Evolutionary conservation across 2,113 vertebrate genomes (phyloP).

Genomic region (Siniperca chuatsi): DNA sequence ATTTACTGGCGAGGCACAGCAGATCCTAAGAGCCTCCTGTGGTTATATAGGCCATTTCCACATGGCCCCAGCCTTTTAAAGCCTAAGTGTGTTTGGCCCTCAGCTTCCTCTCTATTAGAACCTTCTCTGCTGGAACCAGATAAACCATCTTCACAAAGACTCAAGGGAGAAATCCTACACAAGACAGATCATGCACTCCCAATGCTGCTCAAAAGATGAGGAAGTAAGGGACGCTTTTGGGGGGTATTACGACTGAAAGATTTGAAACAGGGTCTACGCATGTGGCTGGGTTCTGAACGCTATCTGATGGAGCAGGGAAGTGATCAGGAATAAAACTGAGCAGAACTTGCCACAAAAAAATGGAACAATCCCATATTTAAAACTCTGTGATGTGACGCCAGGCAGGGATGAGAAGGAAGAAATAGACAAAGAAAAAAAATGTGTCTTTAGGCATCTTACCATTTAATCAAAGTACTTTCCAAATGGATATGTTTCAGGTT

Average conservation of each 20-base stretch:
- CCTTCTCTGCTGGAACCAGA: slow-evolving; percentile 75
- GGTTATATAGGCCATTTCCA: slow-evolving; percentile 77
- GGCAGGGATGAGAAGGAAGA: slow-evolving; percentile 56
- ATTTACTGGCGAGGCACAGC: slow-evolving; percentile 59
- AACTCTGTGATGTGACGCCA: slow-evolving; percentile 72
- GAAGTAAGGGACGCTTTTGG: slow-evolving; percentile 53
- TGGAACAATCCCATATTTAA: slow-evolving; percentile 61
- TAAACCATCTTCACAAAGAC: slow-evolving; percentile 67
- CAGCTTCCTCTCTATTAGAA: slow-evolving; percentile 74
- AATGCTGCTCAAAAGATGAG: slow-evolving; percentile 36
- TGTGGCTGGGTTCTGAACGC: slow-evolving; percentile 60
- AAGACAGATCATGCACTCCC: slow-evolving; percentile 52
- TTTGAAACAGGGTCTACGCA: slow-evolving; percentile 70
- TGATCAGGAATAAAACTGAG: slow-evolving; percentile 62
- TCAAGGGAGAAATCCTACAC: slow-evolving; percentile 51
- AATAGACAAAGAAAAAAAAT: slow-evolving; percentile 60
- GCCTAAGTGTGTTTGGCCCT: slow-evolving; percentile 70
- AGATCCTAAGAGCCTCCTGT: slow-evolving; percentile 69
- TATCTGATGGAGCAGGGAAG: slow-evolving; percentile 61
- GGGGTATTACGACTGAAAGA: slow-evolving; percentile 56
- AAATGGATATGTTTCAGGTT: slow-evolving; percentile 57
- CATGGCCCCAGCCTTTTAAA: slow-evolving; percentile 72
- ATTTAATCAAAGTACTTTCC: slow-evolving; percentile 68
- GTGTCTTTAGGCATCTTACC: slow-evolving; percentile 58
- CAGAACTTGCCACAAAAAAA: slow-evolving; percentile 52